Conservation (phyloP, 2,113 vertebrate genomes). For the Pungitius pungitius region DNA sequence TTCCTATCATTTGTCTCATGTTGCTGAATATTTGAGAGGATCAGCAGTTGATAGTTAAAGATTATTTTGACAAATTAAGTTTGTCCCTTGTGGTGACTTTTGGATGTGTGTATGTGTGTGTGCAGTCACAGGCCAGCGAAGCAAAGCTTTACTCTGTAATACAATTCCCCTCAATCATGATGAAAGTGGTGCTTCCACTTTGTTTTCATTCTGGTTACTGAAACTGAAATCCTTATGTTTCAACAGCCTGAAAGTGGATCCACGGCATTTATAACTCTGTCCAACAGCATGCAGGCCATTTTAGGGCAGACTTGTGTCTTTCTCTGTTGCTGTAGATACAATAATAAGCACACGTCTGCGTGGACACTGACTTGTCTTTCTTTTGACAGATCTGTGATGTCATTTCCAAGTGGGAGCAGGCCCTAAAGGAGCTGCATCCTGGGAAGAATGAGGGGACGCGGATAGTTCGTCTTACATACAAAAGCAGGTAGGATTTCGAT, state of each 20-base stretch:
- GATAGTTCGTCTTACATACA: constrained; percentile 89
- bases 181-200: constrained; percentile 5
- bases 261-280: not conserved
- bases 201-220: constrained; percentile 9
- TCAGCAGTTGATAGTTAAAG: not conserved
- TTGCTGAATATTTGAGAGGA: constrained; percentile 9
- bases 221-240: constrained; percentile 10
- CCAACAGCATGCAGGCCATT: not conserved
- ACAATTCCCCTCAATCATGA: constrained; percentile 10
- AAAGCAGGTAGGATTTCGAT: constrained; percentile 82
- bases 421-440: constrained; percentile 88
- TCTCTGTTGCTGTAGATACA: not conserved
- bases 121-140: not conserved
- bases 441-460: constrained; percentile 90
- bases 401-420: constrained; percentile 93
- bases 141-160: constrained; percentile 9
- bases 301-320: not conserved
- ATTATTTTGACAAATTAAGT: constrained; percentile 10
- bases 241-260: not conserved
- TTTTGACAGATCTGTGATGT: constrained; percentile 88
- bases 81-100: not conserved
- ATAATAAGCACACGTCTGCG: not conserved
- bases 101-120: too few relatives aligned
- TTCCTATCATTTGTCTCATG: constrained; percentile 5
- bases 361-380: not conserved